phyloP scores from a whole-genome alignment of 2,797 vertebrate genomes.

The Poecilia picta region DNA sequence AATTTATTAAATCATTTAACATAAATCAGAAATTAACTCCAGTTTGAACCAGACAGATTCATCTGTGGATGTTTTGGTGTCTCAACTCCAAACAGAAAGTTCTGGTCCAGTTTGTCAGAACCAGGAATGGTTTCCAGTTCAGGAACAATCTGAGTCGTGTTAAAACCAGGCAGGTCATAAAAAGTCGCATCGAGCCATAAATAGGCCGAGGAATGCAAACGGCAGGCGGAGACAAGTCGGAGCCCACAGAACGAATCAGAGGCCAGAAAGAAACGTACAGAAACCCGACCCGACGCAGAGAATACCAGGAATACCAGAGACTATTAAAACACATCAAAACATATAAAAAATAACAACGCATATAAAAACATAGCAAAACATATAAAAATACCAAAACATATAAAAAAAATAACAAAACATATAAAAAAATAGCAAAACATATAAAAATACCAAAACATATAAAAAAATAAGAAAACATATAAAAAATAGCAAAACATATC shows the following conservation, averaged over 20 bases:
- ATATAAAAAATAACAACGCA: no score
- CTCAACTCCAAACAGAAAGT: accelerated
- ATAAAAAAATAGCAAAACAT: no score
- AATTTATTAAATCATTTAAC: background rate
- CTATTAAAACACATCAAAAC: no score
- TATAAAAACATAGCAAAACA: no score
- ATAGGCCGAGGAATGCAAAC: slow-evolving; percentile 47
- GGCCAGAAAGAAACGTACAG: slow-evolving; percentile 33
- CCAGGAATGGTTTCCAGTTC: background rate
- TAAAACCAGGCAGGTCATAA: slow-evolving; percentile 17
- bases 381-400: no score
- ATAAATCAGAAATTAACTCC: background rate
- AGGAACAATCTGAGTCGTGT: slow-evolving; percentile 10
- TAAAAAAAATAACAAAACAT: no score
- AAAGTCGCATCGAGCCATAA: slow-evolving; percentile 28
- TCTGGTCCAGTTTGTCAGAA: background rate
- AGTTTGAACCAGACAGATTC: background rate
- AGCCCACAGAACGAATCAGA: background rate
- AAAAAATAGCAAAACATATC: no score
- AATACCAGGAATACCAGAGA: no score
- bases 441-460: no score
- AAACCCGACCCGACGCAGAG: background rate
- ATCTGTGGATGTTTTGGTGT: accelerated
- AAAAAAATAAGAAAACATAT: no score
- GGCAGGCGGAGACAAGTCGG: slow-evolving; percentile 38